Percentiles rank a stretch among this genome's conserved stretches.
Evolutionary conservation across 2,797 vertebrate genomes (phyloP).

Genomic region (Myotis planiceps): DNA sequence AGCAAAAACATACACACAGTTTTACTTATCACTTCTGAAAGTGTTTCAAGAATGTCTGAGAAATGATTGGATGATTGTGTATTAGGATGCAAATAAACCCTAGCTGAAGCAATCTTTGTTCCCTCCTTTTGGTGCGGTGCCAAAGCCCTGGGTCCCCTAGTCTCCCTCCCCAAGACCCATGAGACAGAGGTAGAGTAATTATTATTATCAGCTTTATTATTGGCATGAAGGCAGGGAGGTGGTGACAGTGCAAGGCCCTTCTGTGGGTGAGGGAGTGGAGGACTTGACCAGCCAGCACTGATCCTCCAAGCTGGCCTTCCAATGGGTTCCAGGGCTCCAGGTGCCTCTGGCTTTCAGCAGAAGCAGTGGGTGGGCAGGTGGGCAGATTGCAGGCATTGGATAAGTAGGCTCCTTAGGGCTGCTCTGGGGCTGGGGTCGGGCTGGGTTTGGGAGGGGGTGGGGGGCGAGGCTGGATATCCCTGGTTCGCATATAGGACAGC

Average conservation of each 20-base stretch:
- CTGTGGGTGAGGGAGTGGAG: background rate
- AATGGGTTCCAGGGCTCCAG: background rate
- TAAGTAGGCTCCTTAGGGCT: constrained; percentile 67
- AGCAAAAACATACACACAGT: background rate
- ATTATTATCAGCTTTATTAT: constrained; percentile 72
- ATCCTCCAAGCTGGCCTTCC: background rate
- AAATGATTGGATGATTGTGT: background rate
- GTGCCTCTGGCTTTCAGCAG: constrained; percentile 50
- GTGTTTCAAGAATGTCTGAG: constrained; percentile 7
- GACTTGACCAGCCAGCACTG: background rate
- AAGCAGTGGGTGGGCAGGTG: background rate
- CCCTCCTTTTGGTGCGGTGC: background rate
- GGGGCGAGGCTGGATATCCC: constrained; percentile 91
- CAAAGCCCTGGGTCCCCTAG: background rate
- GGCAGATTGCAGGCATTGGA: background rate
- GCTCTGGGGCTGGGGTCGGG: constrained; percentile 45
- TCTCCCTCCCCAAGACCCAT: constrained; percentile 23
- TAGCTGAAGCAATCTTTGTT: background rate
- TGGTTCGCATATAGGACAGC: constrained; percentile 94
- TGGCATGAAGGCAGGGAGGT: constrained; percentile 41
- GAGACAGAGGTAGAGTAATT: constrained; percentile 39
- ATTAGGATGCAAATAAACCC: background rate
- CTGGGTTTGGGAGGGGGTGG: constrained; percentile 82
- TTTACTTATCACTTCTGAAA: background rate
- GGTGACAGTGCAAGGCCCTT: constrained; percentile 22